Evolutionary conservation across 30 jellyfish, hydroid and myxozoan genomes (phyloP).

Genomic region (Aurelia aurita): DNA sequence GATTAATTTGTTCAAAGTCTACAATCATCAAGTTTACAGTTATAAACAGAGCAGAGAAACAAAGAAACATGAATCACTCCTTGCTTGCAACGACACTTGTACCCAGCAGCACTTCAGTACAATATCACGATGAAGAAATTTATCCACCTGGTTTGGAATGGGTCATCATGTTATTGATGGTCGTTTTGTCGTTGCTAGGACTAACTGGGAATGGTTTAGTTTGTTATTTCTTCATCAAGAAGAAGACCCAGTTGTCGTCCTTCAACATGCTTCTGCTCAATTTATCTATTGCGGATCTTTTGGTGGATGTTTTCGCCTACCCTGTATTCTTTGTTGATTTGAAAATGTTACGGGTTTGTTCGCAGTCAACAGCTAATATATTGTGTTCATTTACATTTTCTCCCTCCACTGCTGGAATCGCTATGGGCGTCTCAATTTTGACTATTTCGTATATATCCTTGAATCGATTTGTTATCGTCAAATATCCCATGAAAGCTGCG

Average conservation of each 20-base stretch:
- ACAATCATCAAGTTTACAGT: no score
- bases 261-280: slow-evolving; percentile 52
- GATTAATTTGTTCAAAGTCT: no score
- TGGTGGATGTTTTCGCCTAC: slow-evolving; percentile 50
- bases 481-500: slow-evolving; percentile 29
- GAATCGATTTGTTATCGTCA: slow-evolving; percentile 38
- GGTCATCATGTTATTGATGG: slow-evolving; percentile 48
- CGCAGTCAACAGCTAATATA: slow-evolving; percentile 2
- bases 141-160: slow-evolving; percentile 54
- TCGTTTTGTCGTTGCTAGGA: slow-evolving; percentile 18
- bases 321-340: slow-evolving; percentile 51
- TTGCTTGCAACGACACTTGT: no score
- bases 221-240: slow-evolving; percentile 36
- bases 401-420: slow-evolving; percentile 63
- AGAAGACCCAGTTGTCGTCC: slow-evolving; percentile 2
- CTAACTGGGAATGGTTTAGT: slow-evolving; percentile 49
- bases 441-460: slow-evolving; percentile 42
- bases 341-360: slow-evolving; percentile 11
- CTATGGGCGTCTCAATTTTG: slow-evolving; percentile 40
- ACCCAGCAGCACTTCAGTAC: not conserved
- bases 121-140: slow-evolving; percentile 14
- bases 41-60: no score
- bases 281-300: slow-evolving; percentile 37
- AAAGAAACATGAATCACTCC: no score
- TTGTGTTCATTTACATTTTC: slow-evolving; percentile 79